Evolutionary conservation across 2,888 invertebrate genomes (phyloP), one percentile per base, ranked within the genome.

Genomic region (Caenorhabditis virilis): DNA sequence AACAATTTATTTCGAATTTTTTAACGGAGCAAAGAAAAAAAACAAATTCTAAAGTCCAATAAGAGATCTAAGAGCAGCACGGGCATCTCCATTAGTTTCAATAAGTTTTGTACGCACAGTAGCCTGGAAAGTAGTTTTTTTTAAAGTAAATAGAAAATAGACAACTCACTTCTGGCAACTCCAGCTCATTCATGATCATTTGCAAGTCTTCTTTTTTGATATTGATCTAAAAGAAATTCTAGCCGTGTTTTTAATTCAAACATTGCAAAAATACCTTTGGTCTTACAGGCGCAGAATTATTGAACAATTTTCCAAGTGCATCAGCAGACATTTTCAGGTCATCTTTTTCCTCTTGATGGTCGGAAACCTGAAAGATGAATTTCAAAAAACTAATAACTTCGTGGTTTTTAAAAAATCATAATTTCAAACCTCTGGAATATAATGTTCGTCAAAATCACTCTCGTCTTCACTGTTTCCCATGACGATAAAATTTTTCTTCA

Each of bases 141-240:
- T n/a, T 6, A 4, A 36, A 36, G 16, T 4, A 36, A 36, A 15
- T 4, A 36, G 4, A 15, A 36, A 39, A 39, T 2, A 42, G 15
- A 9, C 18, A 20, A 23, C 51, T 13, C 11, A 61, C 66, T 57
- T 71, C 63, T 6, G 72, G 67, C 7, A 74, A 56, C 56, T 72
- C 72, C 38, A 74, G 50, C 35, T 74, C 70, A 20, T 67, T 67
- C 67, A 72, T 72, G 16, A 74, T 62, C 67, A 72, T 60, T 49
- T 69, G 67, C n/a, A 75, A 39, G 52, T 75, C 75, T 27, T 75
- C 75, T 27, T 71, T 69, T 35, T 71, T 75, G 46, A 75, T 69
- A 36, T 68, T 68, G 30, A 75, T 69, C 33, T 60, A 43, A 25
- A 49, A 6, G 9, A 20, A 27, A 11, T 27, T 30, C 6, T 30